phyloP scores from a whole-genome alignment of 2,113 vertebrate genomes.

The Ariopsis seemanni region DNA sequence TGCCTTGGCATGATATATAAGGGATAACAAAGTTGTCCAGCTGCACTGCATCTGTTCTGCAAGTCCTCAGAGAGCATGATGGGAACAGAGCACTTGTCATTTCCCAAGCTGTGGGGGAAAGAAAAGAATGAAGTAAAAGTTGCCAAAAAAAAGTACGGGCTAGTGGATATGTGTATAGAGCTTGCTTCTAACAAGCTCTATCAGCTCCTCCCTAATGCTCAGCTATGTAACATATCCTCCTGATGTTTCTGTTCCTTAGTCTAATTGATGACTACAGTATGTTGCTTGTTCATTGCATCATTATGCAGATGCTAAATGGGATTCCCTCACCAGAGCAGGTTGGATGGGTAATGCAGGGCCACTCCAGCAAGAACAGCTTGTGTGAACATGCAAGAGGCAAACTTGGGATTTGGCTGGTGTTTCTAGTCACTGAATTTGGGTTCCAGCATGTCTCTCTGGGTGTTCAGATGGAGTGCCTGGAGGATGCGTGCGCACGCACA shows the following conservation, averaged over 20 bases:
- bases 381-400: conserved; percentile 30
- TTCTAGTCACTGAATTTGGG: conserved; percentile 29
- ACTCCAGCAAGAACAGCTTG: conserved; percentile 28
- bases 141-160: background rate
- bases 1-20: conserved; percentile 58
- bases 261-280: conserved; percentile 23
- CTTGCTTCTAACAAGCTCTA: background rate
- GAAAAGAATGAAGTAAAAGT: background rate
- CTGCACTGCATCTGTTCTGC: conserved; percentile 28
- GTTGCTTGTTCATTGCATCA: conserved; percentile 44
- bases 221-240: background rate
- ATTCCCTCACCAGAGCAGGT: background rate
- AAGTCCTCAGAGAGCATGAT: conserved; percentile 27
- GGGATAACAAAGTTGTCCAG: conserved; percentile 31
- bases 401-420: conserved; percentile 26
- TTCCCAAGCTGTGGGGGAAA: conserved; percentile 25
- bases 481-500: background rate
- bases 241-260: background rate
- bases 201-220: background rate
- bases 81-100: conserved; percentile 34
- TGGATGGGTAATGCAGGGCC: conserved; percentile 18
- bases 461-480: background rate
- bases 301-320: conserved; percentile 23
- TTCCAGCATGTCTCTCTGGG: background rate
- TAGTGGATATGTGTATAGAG: background rate